phyloP scores from a whole-genome alignment of 2,888 invertebrate genomes.

The Ophraella communa region DNA sequence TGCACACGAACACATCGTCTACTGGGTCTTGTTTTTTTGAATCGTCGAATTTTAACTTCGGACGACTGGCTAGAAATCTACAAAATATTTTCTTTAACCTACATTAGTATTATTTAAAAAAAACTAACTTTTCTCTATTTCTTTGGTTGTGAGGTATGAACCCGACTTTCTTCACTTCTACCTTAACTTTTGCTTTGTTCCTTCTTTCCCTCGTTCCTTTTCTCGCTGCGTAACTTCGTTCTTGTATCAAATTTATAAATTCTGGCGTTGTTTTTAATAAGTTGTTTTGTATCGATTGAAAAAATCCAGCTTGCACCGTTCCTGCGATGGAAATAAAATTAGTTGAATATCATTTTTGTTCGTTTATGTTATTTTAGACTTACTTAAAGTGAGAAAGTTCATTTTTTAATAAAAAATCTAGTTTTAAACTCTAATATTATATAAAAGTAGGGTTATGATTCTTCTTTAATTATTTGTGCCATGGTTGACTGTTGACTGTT shows the following conservation, averaged over 20 bases:
- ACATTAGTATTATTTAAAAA: not conserved
- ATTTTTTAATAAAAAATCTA: slow-evolving; percentile 1
- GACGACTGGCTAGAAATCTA: slow-evolving; percentile 59
- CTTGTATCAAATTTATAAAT: slow-evolving; percentile 31
- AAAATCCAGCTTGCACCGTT: not conserved
- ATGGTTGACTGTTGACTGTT: too few species aligned
- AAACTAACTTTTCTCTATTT: slow-evolving; percentile 63
- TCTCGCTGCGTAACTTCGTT: slow-evolving; percentile 73
- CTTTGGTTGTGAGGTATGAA: slow-evolving; percentile 76
- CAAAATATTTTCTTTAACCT: slow-evolving; percentile 20
- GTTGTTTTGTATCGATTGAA: slow-evolving; percentile 18
- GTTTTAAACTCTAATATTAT: too few species aligned
- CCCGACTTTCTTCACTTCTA: slow-evolving; percentile 76
- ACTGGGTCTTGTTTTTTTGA: slow-evolving; percentile 62
- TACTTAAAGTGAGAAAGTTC: slow-evolving; percentile 18
- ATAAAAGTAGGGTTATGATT: too few species aligned
- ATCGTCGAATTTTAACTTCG: slow-evolving; percentile 68
- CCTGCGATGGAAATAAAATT: slow-evolving; percentile 5
- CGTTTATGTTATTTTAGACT: not conserved
- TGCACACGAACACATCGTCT: slow-evolving; percentile 71
- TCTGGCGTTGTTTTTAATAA: slow-evolving; percentile 22
- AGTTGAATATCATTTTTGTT: not conserved
- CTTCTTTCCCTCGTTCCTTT: slow-evolving; percentile 83
- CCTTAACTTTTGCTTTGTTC: slow-evolving; percentile 75
- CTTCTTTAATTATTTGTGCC: too few species aligned